Evolutionary conservation across 2,113 vertebrate species (phyloP).

Genomic region (Panurus biarmicus): DNA sequence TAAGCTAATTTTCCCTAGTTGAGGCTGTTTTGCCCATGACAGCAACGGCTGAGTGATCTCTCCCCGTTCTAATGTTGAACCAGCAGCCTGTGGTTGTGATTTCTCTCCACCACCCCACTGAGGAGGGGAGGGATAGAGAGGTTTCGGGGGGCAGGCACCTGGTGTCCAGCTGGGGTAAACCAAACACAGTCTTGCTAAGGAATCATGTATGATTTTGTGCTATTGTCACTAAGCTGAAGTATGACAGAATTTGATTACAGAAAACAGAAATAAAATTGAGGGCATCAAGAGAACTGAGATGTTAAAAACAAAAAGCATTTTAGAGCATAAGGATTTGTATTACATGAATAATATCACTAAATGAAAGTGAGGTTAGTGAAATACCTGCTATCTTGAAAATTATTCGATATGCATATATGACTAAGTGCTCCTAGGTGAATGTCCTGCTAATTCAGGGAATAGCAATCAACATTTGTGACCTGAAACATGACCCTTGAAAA

Average conservation of each 20-base stretch:
- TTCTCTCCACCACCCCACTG: not conserved
- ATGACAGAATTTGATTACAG: not conserved
- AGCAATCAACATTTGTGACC: not conserved
- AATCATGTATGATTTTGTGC: not conserved
- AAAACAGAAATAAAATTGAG: not conserved
- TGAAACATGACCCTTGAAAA: not conserved
- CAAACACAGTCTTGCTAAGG: not conserved
- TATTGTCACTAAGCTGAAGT: not conserved
- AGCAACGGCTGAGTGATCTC: not conserved
- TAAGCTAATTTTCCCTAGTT: not conserved
- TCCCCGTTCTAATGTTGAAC: not conserved
- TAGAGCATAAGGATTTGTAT: not conserved
- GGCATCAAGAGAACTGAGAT: not conserved
- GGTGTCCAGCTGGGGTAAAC: not conserved
- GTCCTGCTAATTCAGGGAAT: not conserved
- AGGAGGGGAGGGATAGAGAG: not conserved
- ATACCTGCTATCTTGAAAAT: not conserved
- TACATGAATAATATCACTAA: not conserved
- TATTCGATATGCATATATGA: not conserved
- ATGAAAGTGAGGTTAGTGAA: not conserved
- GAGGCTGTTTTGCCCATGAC: not conserved
- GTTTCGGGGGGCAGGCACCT: not conserved
- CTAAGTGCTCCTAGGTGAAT: not conserved
- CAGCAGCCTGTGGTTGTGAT: not conserved
- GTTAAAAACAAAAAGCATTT: not conserved